Percentiles rank a stretch among this genome's conserved stretches.
Conservation (phyloP, 2,797 vertebrate species). For the Xiphophorus birchmanni region DNA sequence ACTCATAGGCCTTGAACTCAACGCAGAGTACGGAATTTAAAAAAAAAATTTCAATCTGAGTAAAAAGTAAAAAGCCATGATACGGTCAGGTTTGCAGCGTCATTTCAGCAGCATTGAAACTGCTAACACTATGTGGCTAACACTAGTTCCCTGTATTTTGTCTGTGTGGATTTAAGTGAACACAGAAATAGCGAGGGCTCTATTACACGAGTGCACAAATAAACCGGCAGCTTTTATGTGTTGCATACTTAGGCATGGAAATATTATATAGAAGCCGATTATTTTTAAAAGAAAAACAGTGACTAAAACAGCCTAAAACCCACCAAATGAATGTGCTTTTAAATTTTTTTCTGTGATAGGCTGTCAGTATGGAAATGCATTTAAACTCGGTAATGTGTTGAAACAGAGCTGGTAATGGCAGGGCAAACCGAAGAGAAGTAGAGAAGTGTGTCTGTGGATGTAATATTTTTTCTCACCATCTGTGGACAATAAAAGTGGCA, state of each 20-base stretch:
- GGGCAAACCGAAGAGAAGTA: constrained; percentile 26
- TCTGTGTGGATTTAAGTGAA: not conserved
- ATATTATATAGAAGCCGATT: not conserved
- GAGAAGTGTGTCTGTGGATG: constrained; percentile 25
- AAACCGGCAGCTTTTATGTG: not conserved
- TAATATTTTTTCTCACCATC: constrained; percentile 22
- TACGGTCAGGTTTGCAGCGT: not conserved
- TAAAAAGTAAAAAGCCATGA: not conserved
- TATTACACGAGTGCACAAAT: not conserved
- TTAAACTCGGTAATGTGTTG: constrained; percentile 18
- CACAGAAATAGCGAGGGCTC: not conserved
- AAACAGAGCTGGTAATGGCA: constrained; percentile 25
- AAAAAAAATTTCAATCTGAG: not conserved
- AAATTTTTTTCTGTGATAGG: too few relatives aligned
- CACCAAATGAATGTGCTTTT: not conserved
- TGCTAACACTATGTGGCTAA: not conserved
- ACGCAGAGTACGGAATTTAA: not conserved
- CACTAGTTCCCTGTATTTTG: not conserved
- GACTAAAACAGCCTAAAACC: not conserved
- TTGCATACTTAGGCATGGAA: not conserved
- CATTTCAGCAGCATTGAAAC: too few relatives aligned
- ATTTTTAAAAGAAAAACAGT: not conserved
- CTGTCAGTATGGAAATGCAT: constrained; percentile 13
- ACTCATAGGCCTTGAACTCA: not conserved
- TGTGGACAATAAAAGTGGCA: constrained; percentile 28